Percentiles rank a stretch among this genome's conserved stretches.
phyloP scores from a whole-genome alignment of 2,888 invertebrate species.

The Perithous albicinctus region DNA sequence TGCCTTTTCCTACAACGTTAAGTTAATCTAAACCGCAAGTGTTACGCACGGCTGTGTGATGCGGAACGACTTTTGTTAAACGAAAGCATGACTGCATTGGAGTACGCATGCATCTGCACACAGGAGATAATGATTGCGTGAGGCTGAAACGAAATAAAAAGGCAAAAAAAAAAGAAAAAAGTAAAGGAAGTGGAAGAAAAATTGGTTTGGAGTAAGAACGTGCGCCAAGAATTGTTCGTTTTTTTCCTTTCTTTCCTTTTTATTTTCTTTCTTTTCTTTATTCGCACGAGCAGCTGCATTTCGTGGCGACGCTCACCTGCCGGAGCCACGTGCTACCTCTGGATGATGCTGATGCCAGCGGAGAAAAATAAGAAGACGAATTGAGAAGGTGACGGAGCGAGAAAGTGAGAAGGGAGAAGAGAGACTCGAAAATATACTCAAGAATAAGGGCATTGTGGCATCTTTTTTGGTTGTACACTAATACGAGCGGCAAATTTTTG shows the following conservation, averaged over 20 bases:
- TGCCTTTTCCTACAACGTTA: neutral
- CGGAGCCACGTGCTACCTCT: conserved; percentile 66
- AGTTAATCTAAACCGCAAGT: neutral
- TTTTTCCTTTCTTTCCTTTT: conserved; percentile 43
- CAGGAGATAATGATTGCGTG: conserved; percentile 24
- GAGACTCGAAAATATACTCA: conserved; percentile 28
- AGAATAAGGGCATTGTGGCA: conserved; percentile 32
- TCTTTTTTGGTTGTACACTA: neutral
- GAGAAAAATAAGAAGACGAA: conserved; percentile 39
- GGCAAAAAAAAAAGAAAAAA: conserved; percentile 2
- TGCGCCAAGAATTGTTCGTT: conserved; percentile 31
- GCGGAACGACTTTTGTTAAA: neutral
- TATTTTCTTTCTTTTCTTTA: conserved; percentile 53
- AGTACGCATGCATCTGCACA: neutral
- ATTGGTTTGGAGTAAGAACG: conserved; percentile 40
- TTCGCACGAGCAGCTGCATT: conserved; percentile 65
- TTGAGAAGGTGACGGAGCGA: conserved; percentile 24
- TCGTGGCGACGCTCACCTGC: conserved; percentile 60
- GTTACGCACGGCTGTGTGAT: neutral
- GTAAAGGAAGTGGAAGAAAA: conserved; percentile 37
- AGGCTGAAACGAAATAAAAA: conserved; percentile 22
- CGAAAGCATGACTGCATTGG: neutral
- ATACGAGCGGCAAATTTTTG: neutral
- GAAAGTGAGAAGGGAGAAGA: conserved; percentile 33
- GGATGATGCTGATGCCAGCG: conserved; percentile 53